Evolutionary conservation across 2,113 vertebrate genomes (phyloP).

Genomic region (Chunga burmeisteri): DNA sequence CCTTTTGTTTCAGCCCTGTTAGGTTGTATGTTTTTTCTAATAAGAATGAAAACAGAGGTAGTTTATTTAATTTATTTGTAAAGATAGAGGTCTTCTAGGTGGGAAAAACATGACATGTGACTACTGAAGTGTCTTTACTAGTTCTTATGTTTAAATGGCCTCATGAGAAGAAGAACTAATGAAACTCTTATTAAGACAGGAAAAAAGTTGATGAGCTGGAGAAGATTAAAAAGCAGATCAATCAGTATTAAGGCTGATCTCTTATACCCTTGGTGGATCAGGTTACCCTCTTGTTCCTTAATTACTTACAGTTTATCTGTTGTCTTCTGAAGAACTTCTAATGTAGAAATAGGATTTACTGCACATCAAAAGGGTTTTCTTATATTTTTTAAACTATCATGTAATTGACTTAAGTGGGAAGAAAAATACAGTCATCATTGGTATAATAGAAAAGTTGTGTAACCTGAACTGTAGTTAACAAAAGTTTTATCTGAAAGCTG

Average conservation of each 20-base stretch:
- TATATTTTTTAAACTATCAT: not conserved
- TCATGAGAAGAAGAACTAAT: constrained; percentile 29
- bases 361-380: not conserved
- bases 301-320: not conserved
- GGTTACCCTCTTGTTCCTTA: constrained; percentile 3
- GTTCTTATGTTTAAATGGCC: not conserved
- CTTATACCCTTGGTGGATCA: not conserved
- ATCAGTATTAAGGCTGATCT: constrained; percentile 7
- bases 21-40: not conserved
- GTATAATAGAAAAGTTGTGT: not conserved
- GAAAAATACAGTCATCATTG: not conserved
- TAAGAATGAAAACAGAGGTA: not conserved
- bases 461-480: not conserved
- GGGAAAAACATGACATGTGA: not conserved
- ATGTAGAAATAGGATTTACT: not conserved
- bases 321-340: not conserved
- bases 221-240: constrained; percentile 47
- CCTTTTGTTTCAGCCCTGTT: not conserved
- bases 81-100: not conserved
- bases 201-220: constrained; percentile 35
- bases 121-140: not conserved
- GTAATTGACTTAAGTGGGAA: not conserved
- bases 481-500: not conserved
- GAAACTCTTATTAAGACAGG: constrained; percentile 28
- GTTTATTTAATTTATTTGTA: not conserved